Percentiles rank a stretch among this genome's conserved stretches.
Evolutionary conservation across 2,113 vertebrate genomes (phyloP).

Genomic region (Archocentrus centrarchus): DNA sequence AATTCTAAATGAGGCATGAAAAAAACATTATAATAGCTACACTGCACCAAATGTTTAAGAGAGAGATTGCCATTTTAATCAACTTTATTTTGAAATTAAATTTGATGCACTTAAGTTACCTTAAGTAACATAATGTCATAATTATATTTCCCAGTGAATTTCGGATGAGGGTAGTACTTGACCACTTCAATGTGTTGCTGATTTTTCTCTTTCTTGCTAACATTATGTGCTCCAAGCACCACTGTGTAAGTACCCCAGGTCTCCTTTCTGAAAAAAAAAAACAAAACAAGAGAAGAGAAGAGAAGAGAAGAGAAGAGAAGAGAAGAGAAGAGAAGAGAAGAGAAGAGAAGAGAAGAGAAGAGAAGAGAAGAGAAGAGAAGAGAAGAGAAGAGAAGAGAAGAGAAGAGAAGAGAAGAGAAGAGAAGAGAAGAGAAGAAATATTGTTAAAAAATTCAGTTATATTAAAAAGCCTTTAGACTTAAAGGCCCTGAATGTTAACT

Average conservation of each 20-base stretch:
- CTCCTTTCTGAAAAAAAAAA: background rate
- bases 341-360: too few relatives aligned
- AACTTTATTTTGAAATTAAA: background rate
- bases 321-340: too few relatives aligned
- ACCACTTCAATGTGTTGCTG: constrained; percentile 68
- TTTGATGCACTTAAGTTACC: constrained; percentile 33
- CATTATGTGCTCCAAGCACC: constrained; percentile 75
- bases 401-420: too few relatives aligned
- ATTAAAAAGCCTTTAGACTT: too few relatives aligned
- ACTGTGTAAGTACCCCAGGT: constrained; percentile 18
- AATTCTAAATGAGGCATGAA: background rate
- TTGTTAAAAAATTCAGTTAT: too few relatives aligned
- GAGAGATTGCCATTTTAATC: too few relatives aligned
- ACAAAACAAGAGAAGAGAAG: too few relatives aligned
- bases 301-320: too few relatives aligned
- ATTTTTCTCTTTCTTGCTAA: constrained; percentile 52
- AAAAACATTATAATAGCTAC: background rate
- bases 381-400: too few relatives aligned
- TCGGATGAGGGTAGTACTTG: constrained; percentile 32
- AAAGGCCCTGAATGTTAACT: background rate
- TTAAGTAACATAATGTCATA: constrained; percentile 75
- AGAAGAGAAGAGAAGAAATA: too few relatives aligned
- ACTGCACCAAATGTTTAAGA: background rate
- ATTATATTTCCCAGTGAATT: background rate
- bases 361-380: too few relatives aligned